Conservation (phyloP, 2,888 invertebrate genomes). For the Himalopsyche japonica region DNA sequence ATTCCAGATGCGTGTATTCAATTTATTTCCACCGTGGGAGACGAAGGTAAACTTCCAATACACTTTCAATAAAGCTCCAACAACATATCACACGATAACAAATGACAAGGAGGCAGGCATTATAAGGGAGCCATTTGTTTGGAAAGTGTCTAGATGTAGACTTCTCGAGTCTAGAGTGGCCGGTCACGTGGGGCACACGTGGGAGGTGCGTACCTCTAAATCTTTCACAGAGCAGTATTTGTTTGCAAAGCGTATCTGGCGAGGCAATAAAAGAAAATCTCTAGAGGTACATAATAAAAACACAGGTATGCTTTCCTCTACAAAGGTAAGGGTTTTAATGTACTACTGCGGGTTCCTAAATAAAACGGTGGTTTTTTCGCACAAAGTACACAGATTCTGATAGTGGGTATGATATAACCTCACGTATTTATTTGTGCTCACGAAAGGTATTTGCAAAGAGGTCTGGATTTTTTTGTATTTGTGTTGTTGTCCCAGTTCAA, state of each 20-base stretch:
- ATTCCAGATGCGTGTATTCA: slow-evolving; percentile 14
- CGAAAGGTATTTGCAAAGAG: not conserved
- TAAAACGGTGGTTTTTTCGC: not conserved
- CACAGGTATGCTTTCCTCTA: not conserved
- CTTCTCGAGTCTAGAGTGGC: not conserved
- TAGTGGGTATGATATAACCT: not conserved
- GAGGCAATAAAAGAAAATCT: not conserved
- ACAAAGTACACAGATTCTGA: not conserved
- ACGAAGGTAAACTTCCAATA: slow-evolving; percentile 39
- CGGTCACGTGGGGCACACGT: slow-evolving; percentile 11
- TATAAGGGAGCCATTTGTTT: slow-evolving; percentile 37
- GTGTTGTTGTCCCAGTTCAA: not conserved
- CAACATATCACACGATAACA: slow-evolving; percentile 28
- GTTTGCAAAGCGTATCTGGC: not conserved
- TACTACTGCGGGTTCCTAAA: not conserved
- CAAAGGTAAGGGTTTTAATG: not conserved
- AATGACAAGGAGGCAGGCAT: slow-evolving; percentile 26
- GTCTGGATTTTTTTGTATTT: not conserved
- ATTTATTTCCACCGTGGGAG: slow-evolving; percentile 36
- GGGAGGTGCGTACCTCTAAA: slow-evolving; percentile 11
- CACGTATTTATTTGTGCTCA: not conserved
- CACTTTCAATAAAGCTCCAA: slow-evolving; percentile 14
- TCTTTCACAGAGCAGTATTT: not conserved
- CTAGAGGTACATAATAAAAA: not conserved
- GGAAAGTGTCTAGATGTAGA: slow-evolving; percentile 13